Evolutionary conservation across 2,888 invertebrate genomes (phyloP).

Genomic region (Drosophila seclusa): DNA sequence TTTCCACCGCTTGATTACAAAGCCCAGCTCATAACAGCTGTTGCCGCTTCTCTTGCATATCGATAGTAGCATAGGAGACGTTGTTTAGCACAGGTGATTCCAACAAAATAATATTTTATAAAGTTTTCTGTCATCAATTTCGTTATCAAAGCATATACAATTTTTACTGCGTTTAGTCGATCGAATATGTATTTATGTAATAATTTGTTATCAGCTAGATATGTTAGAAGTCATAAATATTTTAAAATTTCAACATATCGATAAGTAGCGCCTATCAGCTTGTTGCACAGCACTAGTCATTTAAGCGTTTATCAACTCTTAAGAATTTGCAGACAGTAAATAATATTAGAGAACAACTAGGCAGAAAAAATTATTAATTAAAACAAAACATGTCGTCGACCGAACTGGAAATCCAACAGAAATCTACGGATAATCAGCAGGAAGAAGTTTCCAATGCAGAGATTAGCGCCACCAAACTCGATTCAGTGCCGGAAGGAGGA

Average conservation of each 20-base stretch:
- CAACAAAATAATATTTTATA: not conserved
- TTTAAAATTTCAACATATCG: constrained; percentile 37
- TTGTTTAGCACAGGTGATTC: constrained; percentile 36
- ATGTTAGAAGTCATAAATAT: not conserved
- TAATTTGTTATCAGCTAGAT: not conserved
- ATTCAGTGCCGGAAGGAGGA: constrained; percentile 47
- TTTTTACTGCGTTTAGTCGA: not conserved
- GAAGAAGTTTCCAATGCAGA: constrained; percentile 56
- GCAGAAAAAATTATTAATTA: constrained; percentile 56
- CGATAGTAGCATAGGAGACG: constrained; percentile 38
- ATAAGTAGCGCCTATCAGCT: constrained; percentile 42
- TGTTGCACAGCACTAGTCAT: constrained; percentile 52
- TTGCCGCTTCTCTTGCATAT: constrained; percentile 36
- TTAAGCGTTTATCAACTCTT: constrained; percentile 60
- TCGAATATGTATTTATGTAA: not conserved
- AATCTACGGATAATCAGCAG: constrained; percentile 69
- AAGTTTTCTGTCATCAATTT: not conserved
- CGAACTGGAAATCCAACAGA: constrained; percentile 75
- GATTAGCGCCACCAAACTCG: constrained; percentile 41
- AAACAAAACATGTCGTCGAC: constrained; percentile 79
- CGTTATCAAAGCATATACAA: not conserved
- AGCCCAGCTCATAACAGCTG: constrained; percentile 71
- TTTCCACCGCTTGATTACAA: constrained; percentile 49
- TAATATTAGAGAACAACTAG: constrained; percentile 64
- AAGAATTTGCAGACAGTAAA: constrained; percentile 72